These are phyloP conservation scores for Drosophila mettleri DNA, from an alignment of 2,888 invertebrate genomes.

Conservation along the genomic window DNA sequence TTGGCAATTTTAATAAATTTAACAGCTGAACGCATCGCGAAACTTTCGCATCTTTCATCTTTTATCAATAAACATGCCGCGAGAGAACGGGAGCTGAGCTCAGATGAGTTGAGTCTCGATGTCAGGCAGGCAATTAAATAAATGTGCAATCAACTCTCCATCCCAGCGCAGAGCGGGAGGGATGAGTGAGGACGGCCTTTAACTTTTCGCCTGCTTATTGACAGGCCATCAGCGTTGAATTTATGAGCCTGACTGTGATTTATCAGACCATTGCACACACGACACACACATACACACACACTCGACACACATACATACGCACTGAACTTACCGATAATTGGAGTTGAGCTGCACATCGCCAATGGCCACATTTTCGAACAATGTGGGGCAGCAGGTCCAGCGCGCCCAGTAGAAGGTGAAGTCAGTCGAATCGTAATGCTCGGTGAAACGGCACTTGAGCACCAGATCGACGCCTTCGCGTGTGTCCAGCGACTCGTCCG, in stretches of 20 bases:
- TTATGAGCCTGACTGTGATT: slow-evolving; percentile 76
- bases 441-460: slow-evolving; percentile 93
- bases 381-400: slow-evolving; percentile 89
- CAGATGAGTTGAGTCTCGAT: slow-evolving; percentile 49
- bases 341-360: slow-evolving; percentile 92
- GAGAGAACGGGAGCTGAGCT: slow-evolving; percentile 5
- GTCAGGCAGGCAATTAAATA: slow-evolving; percentile 75
- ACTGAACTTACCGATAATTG: slow-evolving; percentile 91
- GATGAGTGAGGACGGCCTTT: slow-evolving; percentile 27
- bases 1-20: slow-evolving; percentile 79
- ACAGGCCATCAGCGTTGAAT: slow-evolving; percentile 75
- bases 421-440: slow-evolving; percentile 89
- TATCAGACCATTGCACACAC: slow-evolving; percentile 76
- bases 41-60: slow-evolving; percentile 75
- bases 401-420: slow-evolving; percentile 95
- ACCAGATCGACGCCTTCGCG: slow-evolving; percentile 94
- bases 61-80: slow-evolving; percentile 70
- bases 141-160: slow-evolving; percentile 60
- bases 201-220: slow-evolving; percentile 68
- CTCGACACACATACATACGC: neutral
- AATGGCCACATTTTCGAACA: slow-evolving; percentile 96
- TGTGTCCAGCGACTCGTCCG: slow-evolving; percentile 88
- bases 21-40: slow-evolving; percentile 73
- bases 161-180: neutral
- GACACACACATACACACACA: slow-evolving; percentile 20